Percentiles rank a stretch among this genome's conserved stretches.
These are phyloP conservation scores for Lathamus discolor DNA, from an alignment of 2,113 vertebrate species.

Conservation along the genomic window DNA sequence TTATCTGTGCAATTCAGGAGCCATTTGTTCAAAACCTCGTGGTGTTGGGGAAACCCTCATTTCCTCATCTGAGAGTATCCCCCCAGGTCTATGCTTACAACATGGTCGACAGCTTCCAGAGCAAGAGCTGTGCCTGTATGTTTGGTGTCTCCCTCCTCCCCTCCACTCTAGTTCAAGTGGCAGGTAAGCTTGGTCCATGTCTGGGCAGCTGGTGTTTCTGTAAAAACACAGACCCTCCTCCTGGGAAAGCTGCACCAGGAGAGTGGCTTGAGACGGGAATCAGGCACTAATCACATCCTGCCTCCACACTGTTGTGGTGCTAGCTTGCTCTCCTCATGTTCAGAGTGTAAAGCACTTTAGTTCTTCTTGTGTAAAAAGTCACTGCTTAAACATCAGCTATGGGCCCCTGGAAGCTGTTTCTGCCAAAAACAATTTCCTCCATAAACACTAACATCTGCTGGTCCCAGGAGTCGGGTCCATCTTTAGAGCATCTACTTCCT, in stretches of 20 bases:
- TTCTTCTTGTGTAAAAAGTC: background rate
- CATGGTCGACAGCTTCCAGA: background rate
- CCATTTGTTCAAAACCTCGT: background rate
- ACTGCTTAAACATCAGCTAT: background rate
- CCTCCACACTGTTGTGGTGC: background rate
- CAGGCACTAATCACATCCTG: background rate
- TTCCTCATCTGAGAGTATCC: background rate
- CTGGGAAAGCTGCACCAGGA: background rate
- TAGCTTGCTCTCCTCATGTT: background rate
- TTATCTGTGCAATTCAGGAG: background rate
- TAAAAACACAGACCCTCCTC: accelerated
- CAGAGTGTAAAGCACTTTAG: background rate
- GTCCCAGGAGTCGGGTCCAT: background rate
- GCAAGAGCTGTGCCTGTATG: background rate
- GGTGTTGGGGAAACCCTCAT: background rate
- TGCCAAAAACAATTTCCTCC: background rate
- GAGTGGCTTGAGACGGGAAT: background rate
- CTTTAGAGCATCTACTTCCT: no score
- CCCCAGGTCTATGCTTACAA: background rate
- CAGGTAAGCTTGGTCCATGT: background rate
- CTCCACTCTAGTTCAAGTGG: accelerated
- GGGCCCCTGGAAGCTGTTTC: background rate
- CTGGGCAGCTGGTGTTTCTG: accelerated
- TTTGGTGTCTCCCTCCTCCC: background rate
- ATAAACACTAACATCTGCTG: background rate